Base-by-base conservation (phyloP, 2,888 invertebrate species). In the Theodoxus fluviatilis region DNA sequence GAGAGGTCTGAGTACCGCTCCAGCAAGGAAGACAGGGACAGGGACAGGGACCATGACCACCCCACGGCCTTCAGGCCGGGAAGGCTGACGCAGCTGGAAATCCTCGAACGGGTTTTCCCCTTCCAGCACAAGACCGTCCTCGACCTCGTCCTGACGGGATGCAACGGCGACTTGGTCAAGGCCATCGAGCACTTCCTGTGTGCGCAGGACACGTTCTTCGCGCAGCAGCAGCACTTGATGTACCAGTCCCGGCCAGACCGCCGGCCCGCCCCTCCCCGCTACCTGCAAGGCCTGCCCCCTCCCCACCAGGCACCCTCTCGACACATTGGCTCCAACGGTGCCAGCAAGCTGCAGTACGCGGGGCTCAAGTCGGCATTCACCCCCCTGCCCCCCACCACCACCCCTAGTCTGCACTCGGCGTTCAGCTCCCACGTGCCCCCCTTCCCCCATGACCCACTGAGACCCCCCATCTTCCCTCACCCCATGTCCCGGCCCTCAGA, bases 71-170 rank as follows among this genome's bases (percentile, higher is more conserved):
- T 78, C 76, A 74, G 86, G 9, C 86, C 87, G 0, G 87, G 84
- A 52, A 66, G 86, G 18, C 93, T 69, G 88, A 93, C 81, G 7
- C 86, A 89, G 12, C 75, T 90, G 61, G 95, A 96, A 79, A 94
- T 97, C 89, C 89, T 98, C 55, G 91, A 93, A 15, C 92, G 94
- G 77, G 89, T 98, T 43, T 98, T 97, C 85, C 96, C 96, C 0
- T 80, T 85, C 52, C 94, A 94, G 80, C 93, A 95, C 81, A 94
- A 95, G 85, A 92, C 94, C 0, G 95, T 96, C 0, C 88, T 98
- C 67, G 95, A 97, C 84, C 88, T 96, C 77, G 94, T 96, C n/a
- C 89, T 97, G 59, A 93, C 95, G 76, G 91, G 95, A 43, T 96
- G 96, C 86, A 95, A 94, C 84, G 94, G 96, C 77, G 96, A 98